Base-by-base conservation (phyloP, 35 echinoderm and acorn worm species). In the Ophiothrix spiculata region DNA sequence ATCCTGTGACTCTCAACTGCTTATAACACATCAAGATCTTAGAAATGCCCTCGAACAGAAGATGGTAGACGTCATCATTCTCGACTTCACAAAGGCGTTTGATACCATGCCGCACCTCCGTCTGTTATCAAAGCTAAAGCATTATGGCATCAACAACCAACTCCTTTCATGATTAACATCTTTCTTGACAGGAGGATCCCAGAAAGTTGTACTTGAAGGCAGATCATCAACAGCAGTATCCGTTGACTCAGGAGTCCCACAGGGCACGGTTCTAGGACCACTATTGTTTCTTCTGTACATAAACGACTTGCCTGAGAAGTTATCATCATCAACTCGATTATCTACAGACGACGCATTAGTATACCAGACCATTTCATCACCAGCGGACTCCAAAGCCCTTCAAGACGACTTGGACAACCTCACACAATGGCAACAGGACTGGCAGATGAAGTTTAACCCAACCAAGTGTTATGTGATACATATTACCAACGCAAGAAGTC, bases 401-500 rank as follows among this genome's bases (percentile, higher is more conserved):
- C 49, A 84, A 42, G 56, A 64, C 15, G 82, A 84, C 38, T 56
- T 75, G n/a, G 49, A n/a, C 1, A 4, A 69, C 2, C 60, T 69
- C 23, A 84, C 64, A 69, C 31, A 64, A 33, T 64, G 82, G 82
- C 60, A 69, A n/a, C 42, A 10, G 6, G 10, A 69, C 49, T 84
- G 64, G 82, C 82, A 84, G 39, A 84, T 84, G 82, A 49, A 84
- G 82, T 84, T 84, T n/a, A n/a, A 84, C 54, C 49, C 82, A 11
- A 84, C 25, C 82, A 69, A 84, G 49, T 39, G 36, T 35, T 84
- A 73, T 34, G 82, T 84, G 25, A 84, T 84, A 31, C 54, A 69
- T 69, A 42, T 84, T 25, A 54, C 49, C 21, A 46, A 56, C 56
- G n/a, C 82, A 10, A 31, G 82, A 17, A 64, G 37, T 38, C 82